Evolutionary conservation across 2,888 invertebrate species (phyloP).

Genomic region (Druceiella hillmani): DNA sequence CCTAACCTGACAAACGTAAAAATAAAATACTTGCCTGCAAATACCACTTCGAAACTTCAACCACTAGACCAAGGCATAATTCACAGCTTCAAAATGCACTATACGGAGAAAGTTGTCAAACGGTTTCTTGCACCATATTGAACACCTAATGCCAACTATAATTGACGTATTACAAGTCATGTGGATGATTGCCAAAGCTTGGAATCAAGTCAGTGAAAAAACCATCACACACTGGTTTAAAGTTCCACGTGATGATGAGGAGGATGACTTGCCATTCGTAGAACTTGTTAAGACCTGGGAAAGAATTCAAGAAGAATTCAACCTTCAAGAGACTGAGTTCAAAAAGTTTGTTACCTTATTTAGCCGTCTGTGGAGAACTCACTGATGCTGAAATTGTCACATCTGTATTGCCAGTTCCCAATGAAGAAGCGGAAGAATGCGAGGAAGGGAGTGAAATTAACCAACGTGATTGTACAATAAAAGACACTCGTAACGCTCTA

Average conservation of each 20-base stretch:
- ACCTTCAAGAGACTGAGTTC: slow-evolving; percentile 20
- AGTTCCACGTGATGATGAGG: slow-evolving; percentile 22
- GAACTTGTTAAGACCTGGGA: slow-evolving; percentile 19
- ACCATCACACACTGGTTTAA: slow-evolving; percentile 25
- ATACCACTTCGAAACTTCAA: slow-evolving; percentile 21
- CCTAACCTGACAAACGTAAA: slow-evolving; percentile 22
- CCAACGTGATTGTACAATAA: slow-evolving; percentile 23
- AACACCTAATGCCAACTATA: slow-evolving; percentile 19
- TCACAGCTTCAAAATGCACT: slow-evolving; percentile 22
- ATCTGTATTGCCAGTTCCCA: slow-evolving; percentile 21
- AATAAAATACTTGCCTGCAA: slow-evolving; percentile 21
- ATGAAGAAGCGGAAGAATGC: slow-evolving; percentile 23
- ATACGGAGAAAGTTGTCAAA: slow-evolving; percentile 24
- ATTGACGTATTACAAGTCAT: slow-evolving; percentile 22
- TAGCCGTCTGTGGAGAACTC: slow-evolving; percentile 22
- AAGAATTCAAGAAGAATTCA: slow-evolving; percentile 20
- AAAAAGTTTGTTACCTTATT: slow-evolving; percentile 17
- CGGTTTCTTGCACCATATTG: slow-evolving; percentile 18
- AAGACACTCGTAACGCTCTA: slow-evolving; percentile 24
- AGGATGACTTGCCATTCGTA: slow-evolving; percentile 19
- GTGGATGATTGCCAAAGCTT: slow-evolving; percentile 23
- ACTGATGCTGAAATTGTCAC: slow-evolving; percentile 22
- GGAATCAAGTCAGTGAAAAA: slow-evolving; percentile 21
- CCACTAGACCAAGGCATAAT: slow-evolving; percentile 21
- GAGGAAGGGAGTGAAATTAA: slow-evolving; percentile 24